A percentile compares a stretch with the other conserved stretches of the same genome.
Conservation (phyloP, 2,113 vertebrate genomes). For the Aldabrachelys gigantea region DNA sequence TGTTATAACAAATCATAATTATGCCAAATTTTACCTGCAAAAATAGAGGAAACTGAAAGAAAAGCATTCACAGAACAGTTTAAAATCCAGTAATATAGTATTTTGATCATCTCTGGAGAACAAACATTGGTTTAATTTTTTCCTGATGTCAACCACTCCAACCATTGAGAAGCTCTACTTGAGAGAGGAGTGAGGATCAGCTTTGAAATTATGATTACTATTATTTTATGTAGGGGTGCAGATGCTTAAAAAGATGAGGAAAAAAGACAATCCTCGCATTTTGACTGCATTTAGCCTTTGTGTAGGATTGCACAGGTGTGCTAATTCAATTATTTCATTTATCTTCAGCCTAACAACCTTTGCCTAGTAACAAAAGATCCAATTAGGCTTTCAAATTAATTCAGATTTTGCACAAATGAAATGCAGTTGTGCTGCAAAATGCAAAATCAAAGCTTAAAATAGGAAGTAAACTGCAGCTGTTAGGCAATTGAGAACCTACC, state of each 20-base stretch:
- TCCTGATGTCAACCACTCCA: neutral
- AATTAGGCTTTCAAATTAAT: neutral
- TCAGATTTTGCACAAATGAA: neutral
- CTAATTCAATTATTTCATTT: neutral
- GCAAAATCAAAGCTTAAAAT: neutral
- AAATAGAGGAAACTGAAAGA: neutral
- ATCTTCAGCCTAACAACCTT: neutral
- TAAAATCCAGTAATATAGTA: neutral
- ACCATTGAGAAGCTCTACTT: neutral
- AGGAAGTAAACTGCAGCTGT: neutral
- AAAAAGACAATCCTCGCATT: neutral
- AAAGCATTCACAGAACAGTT: rapidly evolving
- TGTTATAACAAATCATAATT: neutral
- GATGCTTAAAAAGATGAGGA: neutral
- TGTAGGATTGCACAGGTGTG: neutral
- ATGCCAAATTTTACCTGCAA: neutral
- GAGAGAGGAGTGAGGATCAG: neutral
- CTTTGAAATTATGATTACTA: neutral
- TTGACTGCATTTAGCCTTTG: neutral
- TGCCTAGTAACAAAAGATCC: neutral
- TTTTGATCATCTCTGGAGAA: neutral
- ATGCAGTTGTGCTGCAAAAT: neutral
- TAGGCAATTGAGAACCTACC: neutral
- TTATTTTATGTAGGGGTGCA: neutral
- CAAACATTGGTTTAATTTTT: neutral